Evolutionary conservation across 2,797 vertebrate species (phyloP), one percentile per base, ranked within the genome.

Genomic region (Poecilia gillii): DNA sequence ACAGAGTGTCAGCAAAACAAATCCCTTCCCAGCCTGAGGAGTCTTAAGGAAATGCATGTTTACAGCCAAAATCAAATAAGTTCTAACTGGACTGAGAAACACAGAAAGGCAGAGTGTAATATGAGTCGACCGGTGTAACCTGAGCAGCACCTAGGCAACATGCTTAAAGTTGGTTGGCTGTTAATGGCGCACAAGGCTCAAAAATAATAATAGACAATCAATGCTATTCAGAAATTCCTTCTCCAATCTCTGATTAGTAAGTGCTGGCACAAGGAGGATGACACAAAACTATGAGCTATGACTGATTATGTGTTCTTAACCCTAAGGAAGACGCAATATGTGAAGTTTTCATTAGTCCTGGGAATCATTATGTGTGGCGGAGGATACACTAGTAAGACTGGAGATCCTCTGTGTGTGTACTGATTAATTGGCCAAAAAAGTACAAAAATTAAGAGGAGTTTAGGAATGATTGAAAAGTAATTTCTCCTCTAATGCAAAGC

Each of bases 321-420:
- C 36, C 18, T 33, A 51, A 73, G 73, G 73, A 51, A 66, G 64
- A 23, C 8, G 0, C 33, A 23, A 23, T 41, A 8, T 23, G 7
- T 66, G 33, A 66, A 36, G 33, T 41, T 66, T 66, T 9, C 33
- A 7, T 64, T 39, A 64, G 59, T 8, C 33, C 36, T 66, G 62
- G 33, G 62, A 66, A 33, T 33, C 33, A 8, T 20, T 8, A 80
- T 80, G 70, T 36, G 47, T 75, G 31, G 72, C 41, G 55, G 71
- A 78, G 81, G 72, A 81, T 49, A 72, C 81, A 84, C 77, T 51
- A 83, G 74, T 57, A 77, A 77, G 36, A 66, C 47, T 77, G 76
- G 72, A 80, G 79, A 78, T 79, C 68, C 66, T 23, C 73, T 80
- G 74, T 64, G 64, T 80, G 74, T 64, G 64, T 36, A 72, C 85